Evolutionary conservation across 2,113 vertebrate genomes (phyloP), one percentile per base, ranked within the genome.

Genomic region (Hydrochoerus hydrochaeris): DNA sequence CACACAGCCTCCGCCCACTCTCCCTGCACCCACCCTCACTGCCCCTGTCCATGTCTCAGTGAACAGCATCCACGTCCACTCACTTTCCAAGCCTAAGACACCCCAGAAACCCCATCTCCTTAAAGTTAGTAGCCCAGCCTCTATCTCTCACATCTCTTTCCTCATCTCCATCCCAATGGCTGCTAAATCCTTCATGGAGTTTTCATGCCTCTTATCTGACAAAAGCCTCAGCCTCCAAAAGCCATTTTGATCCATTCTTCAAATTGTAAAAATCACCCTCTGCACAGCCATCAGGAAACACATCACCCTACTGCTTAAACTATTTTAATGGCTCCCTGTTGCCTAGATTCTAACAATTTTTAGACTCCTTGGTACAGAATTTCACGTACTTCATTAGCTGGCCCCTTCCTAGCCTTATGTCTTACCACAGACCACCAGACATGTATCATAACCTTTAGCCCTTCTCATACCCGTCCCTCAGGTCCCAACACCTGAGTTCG

Each of bases 181-280:
- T 60, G 60, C 54, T 89, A 81, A 84, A 49, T 60, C 52, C 26
- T 46, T 82, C 28, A 73, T 0, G 13, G 63, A 62, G 35, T 38
- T 12, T 46, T 28, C 44, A 22, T 16, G 28, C 69, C 16, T 87
- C 85, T 92, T 24, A 90, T n/a, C 26, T 93, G 38, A 91, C 62
- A 49, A 75, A 2, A 38, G 67, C 20, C 44, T 93, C 67, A 46
- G 46, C 13, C 54, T 80, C 32, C 69, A 67, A 10, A 26, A 65
- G n/a, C n/a, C 65, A 63, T 65, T 9, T 73, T 26, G 5, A 94
- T n/a, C 83, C 62, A 67, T 38, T 95, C 49, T 60, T 94, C 54
- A 89, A 38, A 81, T 32, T 11, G 54, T 24, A 81, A 62, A 1
- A 30, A 75, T n/a, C 1, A 52, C 67, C n/a, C 35, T 67, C 41